Evolutionary conservation across 2,113 vertebrate species (phyloP).

Genomic region (Lycocorax pyrrhopterus): DNA sequence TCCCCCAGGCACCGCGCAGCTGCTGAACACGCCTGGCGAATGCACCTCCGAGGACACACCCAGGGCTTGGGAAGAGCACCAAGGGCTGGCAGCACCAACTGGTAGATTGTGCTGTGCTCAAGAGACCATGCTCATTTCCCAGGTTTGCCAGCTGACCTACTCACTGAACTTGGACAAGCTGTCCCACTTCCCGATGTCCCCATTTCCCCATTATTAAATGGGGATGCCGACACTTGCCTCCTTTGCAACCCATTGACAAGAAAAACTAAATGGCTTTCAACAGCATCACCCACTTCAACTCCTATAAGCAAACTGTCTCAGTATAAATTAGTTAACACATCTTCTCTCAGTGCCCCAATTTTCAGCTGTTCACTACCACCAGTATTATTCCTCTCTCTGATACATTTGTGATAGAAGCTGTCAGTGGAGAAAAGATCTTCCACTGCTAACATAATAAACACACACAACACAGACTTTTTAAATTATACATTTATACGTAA

Average conservation of each 20-base stretch:
- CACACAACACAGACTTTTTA: neutral
- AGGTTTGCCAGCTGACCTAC: neutral
- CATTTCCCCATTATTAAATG: neutral
- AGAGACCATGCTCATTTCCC: neutral
- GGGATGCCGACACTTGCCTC: neutral
- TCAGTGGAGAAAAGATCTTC: neutral
- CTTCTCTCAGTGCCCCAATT: neutral
- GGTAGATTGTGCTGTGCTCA: neutral
- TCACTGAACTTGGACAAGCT: neutral
- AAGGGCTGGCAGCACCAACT: neutral
- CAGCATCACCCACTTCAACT: neutral
- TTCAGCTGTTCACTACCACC: neutral
- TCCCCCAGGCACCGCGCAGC: neutral
- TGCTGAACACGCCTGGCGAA: neutral
- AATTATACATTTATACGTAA: neutral
- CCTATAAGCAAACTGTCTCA: neutral
- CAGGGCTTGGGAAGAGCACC: neutral
- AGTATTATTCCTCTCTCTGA: neutral
- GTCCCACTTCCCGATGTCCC: neutral
- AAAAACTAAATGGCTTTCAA: neutral
- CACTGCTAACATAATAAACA: neutral
- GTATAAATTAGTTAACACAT: neutral
- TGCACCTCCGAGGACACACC: neutral
- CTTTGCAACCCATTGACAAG: accelerated
- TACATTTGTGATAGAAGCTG: neutral